phyloP scores from a whole-genome alignment of 2,113 vertebrate genomes.

The Mesoclemmys tuberculata region DNA sequence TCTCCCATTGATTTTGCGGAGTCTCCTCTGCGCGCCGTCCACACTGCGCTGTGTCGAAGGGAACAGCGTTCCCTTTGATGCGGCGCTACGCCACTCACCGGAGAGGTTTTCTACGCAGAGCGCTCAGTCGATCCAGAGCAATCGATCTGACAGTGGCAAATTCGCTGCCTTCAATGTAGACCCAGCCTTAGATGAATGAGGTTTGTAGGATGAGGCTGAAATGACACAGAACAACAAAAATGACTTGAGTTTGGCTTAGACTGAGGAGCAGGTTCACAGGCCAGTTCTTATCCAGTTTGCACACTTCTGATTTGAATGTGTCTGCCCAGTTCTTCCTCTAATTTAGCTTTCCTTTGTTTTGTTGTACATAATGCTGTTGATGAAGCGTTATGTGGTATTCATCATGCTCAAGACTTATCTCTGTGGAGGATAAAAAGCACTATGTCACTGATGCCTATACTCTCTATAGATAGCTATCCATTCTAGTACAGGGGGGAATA shows the following conservation, averaged over 20 bases:
- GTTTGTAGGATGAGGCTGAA: no score
- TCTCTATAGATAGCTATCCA: neutral
- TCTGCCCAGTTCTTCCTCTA: neutral
- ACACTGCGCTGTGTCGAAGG: no score
- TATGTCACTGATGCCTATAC: neutral
- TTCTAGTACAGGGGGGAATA: fast-evolving
- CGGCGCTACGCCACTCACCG: no score
- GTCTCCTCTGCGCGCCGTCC: no score
- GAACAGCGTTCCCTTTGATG: no score
- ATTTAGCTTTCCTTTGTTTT: neutral
- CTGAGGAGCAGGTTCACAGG: neutral
- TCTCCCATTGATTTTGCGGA: no score
- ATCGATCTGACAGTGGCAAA: no score
- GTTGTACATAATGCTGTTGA: neutral
- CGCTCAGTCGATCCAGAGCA: no score
- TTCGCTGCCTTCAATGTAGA: no score
- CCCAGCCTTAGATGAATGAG: no score
- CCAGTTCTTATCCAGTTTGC: neutral
- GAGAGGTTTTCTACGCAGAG: no score
- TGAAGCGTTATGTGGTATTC: neutral
- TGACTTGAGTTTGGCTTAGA: neutral
- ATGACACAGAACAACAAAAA: neutral
- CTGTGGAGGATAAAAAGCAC: neutral
- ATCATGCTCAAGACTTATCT: neutral
- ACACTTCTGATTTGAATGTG: neutral